phyloP scores from a whole-genome alignment of 2,888 invertebrate genomes.

The Steinernema scapterisci region DNA sequence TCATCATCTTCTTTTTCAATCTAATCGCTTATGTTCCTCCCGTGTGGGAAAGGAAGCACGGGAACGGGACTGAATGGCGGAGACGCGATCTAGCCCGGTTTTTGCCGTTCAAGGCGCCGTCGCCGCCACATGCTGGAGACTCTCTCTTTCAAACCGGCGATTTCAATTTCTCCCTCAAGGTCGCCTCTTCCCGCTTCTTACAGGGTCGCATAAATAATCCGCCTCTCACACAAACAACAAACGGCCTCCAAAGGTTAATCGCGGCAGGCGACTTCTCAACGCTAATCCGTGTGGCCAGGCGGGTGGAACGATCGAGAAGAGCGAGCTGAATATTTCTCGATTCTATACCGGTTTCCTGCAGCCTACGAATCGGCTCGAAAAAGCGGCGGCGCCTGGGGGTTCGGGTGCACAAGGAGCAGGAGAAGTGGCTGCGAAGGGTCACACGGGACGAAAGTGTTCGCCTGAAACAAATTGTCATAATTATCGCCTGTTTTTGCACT shows the following conservation, averaged over 20 bases:
- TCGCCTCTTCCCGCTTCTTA: neutral
- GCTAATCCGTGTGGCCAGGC: slow-evolving; percentile 26
- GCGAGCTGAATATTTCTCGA: neutral
- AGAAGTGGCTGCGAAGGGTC: neutral
- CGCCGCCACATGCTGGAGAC: neutral
- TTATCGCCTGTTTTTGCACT: neutral
- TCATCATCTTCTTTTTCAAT: too few relatives aligned
- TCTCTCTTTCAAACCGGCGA: slow-evolving; percentile 18
- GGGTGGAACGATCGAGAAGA: slow-evolving; percentile 3
- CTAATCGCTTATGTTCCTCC: too few relatives aligned
- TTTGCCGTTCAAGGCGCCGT: slow-evolving; percentile 5
- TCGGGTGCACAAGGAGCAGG: neutral
- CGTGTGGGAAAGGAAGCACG: neutral
- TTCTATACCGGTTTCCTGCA: neutral
- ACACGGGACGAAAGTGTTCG: neutral
- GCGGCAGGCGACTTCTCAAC: neutral
- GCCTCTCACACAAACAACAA: slow-evolving; percentile 1
- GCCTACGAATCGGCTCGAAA: neutral
- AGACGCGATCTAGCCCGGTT: slow-evolving; percentile 17
- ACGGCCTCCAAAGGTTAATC: slow-evolving; percentile 28
- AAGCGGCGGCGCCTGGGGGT: neutral
- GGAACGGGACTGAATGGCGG: neutral
- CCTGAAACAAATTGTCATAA: slow-evolving; percentile 18
- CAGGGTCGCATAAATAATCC: slow-evolving; percentile 22
- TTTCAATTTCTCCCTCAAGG: slow-evolving; percentile 28